Evolutionary conservation across 2,888 invertebrate species (phyloP).

Genomic region (Sisyra terminalis): DNA sequence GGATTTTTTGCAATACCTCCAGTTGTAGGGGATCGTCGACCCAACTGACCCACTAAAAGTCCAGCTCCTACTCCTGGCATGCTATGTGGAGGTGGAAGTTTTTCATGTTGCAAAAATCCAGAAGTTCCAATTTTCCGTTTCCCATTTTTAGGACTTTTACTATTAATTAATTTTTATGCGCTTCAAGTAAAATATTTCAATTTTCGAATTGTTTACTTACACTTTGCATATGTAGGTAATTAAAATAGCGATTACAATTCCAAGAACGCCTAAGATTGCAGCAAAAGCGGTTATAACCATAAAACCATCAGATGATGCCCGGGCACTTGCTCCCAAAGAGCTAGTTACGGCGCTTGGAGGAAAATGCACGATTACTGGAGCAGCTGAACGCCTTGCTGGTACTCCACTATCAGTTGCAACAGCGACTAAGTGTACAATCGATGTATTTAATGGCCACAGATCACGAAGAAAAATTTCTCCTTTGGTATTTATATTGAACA

Average conservation of each 20-base stretch:
- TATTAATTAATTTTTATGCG: slow-evolving; percentile 8
- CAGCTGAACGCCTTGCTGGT: slow-evolving; percentile 62
- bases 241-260: slow-evolving; percentile 56
- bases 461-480: slow-evolving; percentile 42
- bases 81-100: slow-evolving; percentile 16
- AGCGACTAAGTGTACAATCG: slow-evolving; percentile 53
- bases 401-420: slow-evolving; percentile 71
- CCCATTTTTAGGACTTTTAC: slow-evolving; percentile 21
- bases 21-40: not conserved
- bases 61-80: slow-evolving; percentile 9
- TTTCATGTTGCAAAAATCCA: slow-evolving; percentile 19
- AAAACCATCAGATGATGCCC: slow-evolving; percentile 19
- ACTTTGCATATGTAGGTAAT: slow-evolving; percentile 63
- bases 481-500: slow-evolving; percentile 43
- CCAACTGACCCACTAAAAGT: not conserved
- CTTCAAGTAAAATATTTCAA: slow-evolving; percentile 12
- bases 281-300: slow-evolving; percentile 43
- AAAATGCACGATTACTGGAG: slow-evolving; percentile 50
- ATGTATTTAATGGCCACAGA: slow-evolving; percentile 22
- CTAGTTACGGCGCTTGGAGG: slow-evolving; percentile 22
- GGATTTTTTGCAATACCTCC: slow-evolving; percentile 3
- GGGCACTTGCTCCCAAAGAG: slow-evolving; percentile 17
- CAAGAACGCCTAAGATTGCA: slow-evolving; percentile 52
- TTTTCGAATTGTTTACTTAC: slow-evolving; percentile 29
- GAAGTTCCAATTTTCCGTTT: slow-evolving; percentile 14